These are phyloP conservation scores for Parascotia fuliginaria DNA, from an alignment of 2,888 invertebrate genomes.

Conservation along the genomic window DNA sequence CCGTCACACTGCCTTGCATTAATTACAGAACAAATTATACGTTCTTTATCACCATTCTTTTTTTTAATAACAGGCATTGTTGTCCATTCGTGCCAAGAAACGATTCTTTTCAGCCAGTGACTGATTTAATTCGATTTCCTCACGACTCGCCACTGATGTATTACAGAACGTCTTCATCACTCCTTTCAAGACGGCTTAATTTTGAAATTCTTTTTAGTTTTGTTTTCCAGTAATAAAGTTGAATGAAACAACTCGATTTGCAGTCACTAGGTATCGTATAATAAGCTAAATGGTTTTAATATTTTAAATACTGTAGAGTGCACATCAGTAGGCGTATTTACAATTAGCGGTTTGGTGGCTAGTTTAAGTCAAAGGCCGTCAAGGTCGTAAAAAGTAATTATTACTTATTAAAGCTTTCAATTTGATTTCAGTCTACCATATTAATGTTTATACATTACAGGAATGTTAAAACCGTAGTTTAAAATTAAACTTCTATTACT, in stretches of 20 bases:
- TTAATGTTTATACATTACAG: no score
- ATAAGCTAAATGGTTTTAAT: no score
- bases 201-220: slow-evolving; percentile 45
- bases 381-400: no score
- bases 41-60: slow-evolving; percentile 79
- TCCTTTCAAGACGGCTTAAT: slow-evolving; percentile 59
- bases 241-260: slow-evolving; percentile 10
- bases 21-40: slow-evolving; percentile 80
- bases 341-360: no score
- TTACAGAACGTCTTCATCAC: slow-evolving; percentile 66
- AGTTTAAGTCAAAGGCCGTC: no score
- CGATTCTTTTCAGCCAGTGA: slow-evolving; percentile 80
- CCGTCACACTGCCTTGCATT: slow-evolving; percentile 76
- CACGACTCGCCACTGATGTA: slow-evolving; percentile 67
- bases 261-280: no score
- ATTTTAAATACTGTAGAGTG: no score
- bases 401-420: no score
- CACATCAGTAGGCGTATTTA: no score
- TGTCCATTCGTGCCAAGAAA: slow-evolving; percentile 80
- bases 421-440: no score
- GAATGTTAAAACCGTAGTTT: no score
- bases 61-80: slow-evolving; percentile 83
- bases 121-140: slow-evolving; percentile 80
- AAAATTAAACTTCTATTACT: no score
- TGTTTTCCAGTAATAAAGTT: slow-evolving; percentile 21